phyloP scores from a whole-genome alignment of 1,140 invertebrate species.

The Polyergus mexicanus region DNA sequence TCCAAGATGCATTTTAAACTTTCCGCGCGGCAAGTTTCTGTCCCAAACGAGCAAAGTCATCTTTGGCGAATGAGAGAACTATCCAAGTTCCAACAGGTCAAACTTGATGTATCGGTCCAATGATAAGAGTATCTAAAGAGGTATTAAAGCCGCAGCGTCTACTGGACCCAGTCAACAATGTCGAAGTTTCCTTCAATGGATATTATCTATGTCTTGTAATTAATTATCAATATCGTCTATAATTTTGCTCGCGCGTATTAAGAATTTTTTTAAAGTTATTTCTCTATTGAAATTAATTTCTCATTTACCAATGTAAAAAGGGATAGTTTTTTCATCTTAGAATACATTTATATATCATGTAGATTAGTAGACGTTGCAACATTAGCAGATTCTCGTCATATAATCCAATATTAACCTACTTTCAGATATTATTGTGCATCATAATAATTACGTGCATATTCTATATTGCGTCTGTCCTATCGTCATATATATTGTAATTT shows the following conservation, averaged over 20 bases:
- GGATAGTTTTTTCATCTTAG: neutral
- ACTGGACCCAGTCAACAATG: neutral
- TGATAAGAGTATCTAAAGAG: slow-evolving; percentile 15
- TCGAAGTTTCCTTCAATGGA: slow-evolving; percentile 9
- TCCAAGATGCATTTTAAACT: slow-evolving; percentile 38
- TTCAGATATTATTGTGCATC: neutral
- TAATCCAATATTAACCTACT: slow-evolving; percentile 17
- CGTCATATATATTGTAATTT: slow-evolving; percentile 33
- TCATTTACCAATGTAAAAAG: neutral
- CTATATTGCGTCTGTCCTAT: neutral
- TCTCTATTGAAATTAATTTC: neutral
- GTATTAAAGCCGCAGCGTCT: neutral
- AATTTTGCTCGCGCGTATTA: neutral
- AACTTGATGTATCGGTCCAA: slow-evolving; percentile 37
- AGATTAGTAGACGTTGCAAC: neutral
- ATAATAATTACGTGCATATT: slow-evolving; percentile 8
- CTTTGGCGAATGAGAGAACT: slow-evolving; percentile 21
- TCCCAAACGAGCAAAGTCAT: slow-evolving; percentile 42
- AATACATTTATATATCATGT: neutral
- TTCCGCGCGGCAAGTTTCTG: slow-evolving; percentile 10
- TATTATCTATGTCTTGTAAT: slow-evolving; percentile 28
- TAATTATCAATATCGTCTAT: slow-evolving; percentile 2
- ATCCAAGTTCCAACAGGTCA: slow-evolving; percentile 43
- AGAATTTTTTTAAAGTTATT: neutral
- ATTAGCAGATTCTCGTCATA: neutral